Evolutionary conservation across 2,888 invertebrate species (phyloP), one percentile per base, ranked within the genome.

Genomic region (Leptura quadrifasciata): DNA sequence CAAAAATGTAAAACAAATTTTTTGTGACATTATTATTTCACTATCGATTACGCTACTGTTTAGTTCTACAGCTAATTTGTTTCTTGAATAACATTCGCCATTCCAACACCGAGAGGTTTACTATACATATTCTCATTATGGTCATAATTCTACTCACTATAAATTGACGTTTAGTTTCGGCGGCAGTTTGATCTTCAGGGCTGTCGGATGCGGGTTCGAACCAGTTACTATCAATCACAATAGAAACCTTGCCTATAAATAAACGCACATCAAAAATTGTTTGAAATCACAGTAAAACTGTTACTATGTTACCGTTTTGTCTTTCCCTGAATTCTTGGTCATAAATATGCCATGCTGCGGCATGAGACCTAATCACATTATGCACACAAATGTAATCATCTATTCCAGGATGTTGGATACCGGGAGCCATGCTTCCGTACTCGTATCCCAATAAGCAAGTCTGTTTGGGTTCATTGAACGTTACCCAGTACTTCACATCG

Each of bases 341-440:
- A 84, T 94, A 94, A 39, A 93, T 84, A 71, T 91, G 90, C 84
- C 93, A 95, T 0, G 91, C 93, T 68, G 90, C 90, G 0, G 93
- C 93, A 85, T 95, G 95, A 0, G 93, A 92, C 75, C 92, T 87
- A n/a, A 95, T 86, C 72, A 93, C 88, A 82, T 93, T 92, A 84
- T 94, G 93, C 0, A 90, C 89, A 76, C 93, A 93, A 67, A 91
- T 85, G 86, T 94, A 94, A 63, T 91, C 91, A 0, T 90, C 92
- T 18, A 91, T 83, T 3, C 92, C 92, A 58, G 74, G 75, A 12
- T 77, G 54, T 18, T 83, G 80, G 31, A 91, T 76, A 2, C 81
- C 85, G 2, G 89, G 89, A 4, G 88, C 88, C 20, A 72, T 78
- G 17, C 69, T 73, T 4, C 82, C 83, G 52, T 63, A 73, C 8